Base-by-base conservation (phyloP, 2,113 vertebrate genomes). In the Python bivittatus region DNA sequence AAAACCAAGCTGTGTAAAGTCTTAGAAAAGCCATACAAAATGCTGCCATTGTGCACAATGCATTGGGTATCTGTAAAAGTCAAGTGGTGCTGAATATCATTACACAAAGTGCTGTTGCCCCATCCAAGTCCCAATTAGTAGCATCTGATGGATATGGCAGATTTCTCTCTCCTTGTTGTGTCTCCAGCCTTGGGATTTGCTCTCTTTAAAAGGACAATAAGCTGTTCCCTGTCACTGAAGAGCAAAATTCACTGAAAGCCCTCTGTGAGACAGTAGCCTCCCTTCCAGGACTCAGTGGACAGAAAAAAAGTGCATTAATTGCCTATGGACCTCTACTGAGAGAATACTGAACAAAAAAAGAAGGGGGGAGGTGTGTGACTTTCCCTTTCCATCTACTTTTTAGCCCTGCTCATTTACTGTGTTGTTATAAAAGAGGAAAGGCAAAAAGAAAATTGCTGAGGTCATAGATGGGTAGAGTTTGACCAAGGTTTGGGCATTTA, bases 381-480 rank as follows among this genome's bases (percentile, higher is more conserved):
- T 42, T 1, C 56, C 72, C 53, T 88, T 92, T 57, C 33, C 91
- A 79, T 11, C 86, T 91, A 88, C 85, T 25, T 57, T 87, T 68
- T 27, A 53, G 84, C 44, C 22, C n/a, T 95, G 94, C 64, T 94
- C 86, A 85, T 84, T 95, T 90, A 91, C 90, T 94, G 90, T 92
- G 64, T 92, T 93, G 57, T 85, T 96, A 79, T 92, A 95, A 92
- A 95, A 86, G 61, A n/a, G 25, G 61, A 87, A 56, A 15, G 15
- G 11, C 15, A 57, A 72, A 72, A 25, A 11, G 8, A 20, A 23
- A 20, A 86, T 38, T n/a, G 27, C 27, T 15, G 22, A n/a, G 10
- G 58, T 79, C 11, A 33, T 58, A 86, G 48, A 86, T 53, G 22
- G 84, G 12, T 9, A 6, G 10, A 17, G 1, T 53, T 64, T 38